Evolutionary conservation across 2,888 invertebrate genomes (phyloP), one percentile per base, ranked within the genome.

Genomic region (Brassicogethes aeneus): DNA sequence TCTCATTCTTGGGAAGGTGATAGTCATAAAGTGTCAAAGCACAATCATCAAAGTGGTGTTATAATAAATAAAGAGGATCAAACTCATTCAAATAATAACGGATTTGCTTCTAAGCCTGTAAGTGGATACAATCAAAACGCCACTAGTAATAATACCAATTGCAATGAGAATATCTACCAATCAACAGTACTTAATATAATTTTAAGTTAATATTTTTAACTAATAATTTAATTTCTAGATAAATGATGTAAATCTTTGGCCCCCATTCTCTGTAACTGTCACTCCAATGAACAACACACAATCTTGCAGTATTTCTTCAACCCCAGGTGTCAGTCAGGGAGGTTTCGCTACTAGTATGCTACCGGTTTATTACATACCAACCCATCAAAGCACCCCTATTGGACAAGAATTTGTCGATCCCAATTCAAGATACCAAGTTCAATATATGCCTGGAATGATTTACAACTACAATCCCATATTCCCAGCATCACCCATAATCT

Each of bases 1-100:
- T 76, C 78, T 10, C 71, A 73, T 39, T 79, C 77, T 2, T 74
- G 74, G 70, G 79, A 79, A 56, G 75, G 69, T 1, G 77, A 79
- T 37, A 70, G 70, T 40, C 71, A 73, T 46, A 77, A 76, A 54
- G 60, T 73, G 14, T 65, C 68, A 3, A 79, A 77, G 54, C 71
- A 75, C 42, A 69, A 72, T 36, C 73, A 74, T 48, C 58, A 56
- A 44, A 42, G 43, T n/a, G 51, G 53, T 54, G 35, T 37, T 12
- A 15, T 45, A 5, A 48, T 48, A 13, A 47, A 42, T 17, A 50
- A 46, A 36, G 55, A 53, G 16, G 47, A 46, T 34, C 12, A 14
- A 3, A 30, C 12, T 10, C 16, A 16, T 3, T 35, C 15, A n/a
- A 31, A 14, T 5, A 16, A 29, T 13, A 44, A 39, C 33, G 34